Evolutionary conservation across 2,797 vertebrate species (phyloP).

Genomic region (Catostomus latipinnis): DNA sequence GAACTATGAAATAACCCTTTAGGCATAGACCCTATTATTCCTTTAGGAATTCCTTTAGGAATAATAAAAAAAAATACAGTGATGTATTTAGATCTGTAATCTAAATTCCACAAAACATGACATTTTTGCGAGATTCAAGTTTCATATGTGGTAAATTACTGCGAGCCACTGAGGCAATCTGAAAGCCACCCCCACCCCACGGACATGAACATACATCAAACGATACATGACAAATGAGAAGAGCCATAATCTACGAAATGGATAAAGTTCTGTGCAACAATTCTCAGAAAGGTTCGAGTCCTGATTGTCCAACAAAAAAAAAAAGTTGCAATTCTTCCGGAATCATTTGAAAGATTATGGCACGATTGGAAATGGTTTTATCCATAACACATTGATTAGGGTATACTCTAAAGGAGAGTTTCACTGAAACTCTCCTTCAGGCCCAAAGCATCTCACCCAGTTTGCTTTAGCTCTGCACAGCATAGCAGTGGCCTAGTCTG

Average conservation of each 20-base stretch:
- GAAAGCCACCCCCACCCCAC: neutral
- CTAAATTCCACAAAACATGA: neutral
- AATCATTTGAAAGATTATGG: constrained; percentile 20
- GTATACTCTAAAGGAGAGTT: neutral
- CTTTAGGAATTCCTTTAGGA: neutral
- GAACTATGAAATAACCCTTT: too few species aligned
- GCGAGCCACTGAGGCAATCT: neutral
- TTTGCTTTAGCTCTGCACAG: constrained; percentile 48
- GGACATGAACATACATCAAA: neutral
- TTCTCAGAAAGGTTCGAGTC: neutral
- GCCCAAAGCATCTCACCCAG: constrained; percentile 26
- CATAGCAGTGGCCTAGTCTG: constrained; percentile 70
- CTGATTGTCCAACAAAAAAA: neutral
- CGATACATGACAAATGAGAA: neutral
- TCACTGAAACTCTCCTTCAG: constrained; percentile 19
- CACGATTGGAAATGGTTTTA: constrained; percentile 1
- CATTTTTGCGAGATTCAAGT: constrained; percentile 32
- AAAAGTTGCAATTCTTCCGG: neutral
- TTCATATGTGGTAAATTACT: constrained; percentile 25
- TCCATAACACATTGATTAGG: neutral
- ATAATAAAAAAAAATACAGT: constrained; percentile 11
- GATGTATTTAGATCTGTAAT: constrained; percentile 9
- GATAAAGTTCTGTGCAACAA: neutral
- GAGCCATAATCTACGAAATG: neutral
- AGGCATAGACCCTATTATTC: neutral